A percentile compares a stretch with the other conserved stretches of the same genome.
Evolutionary conservation across 2,113 vertebrate species (phyloP).

Genomic region (Pseudois nayaur): DNA sequence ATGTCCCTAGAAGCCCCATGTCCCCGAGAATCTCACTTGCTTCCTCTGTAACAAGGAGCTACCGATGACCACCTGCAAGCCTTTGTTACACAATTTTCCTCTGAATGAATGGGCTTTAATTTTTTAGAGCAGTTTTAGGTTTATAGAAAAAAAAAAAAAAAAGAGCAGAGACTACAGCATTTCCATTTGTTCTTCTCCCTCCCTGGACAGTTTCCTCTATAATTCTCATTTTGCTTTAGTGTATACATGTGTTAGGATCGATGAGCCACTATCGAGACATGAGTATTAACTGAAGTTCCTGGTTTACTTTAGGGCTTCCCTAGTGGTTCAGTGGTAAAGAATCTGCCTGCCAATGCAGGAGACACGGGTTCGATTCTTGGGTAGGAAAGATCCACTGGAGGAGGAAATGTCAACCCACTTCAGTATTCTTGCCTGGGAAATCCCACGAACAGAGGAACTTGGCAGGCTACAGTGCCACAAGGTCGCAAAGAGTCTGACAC

Average conservation of each 20-base stretch:
- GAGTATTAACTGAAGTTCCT: background rate
- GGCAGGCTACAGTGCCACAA: background rate
- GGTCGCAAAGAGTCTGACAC: background rate
- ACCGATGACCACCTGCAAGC: background rate
- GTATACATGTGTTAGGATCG: background rate
- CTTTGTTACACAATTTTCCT: background rate
- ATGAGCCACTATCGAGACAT: accelerated
- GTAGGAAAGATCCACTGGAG: background rate
- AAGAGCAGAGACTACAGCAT: background rate
- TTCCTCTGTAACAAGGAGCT: background rate
- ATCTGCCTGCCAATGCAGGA: background rate
- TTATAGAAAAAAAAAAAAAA: background rate
- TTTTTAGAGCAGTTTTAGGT: background rate
- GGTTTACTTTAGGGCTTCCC: background rate
- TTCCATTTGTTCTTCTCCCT: accelerated
- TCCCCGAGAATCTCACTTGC: background rate
- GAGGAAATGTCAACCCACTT: background rate
- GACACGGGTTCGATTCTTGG: background rate
- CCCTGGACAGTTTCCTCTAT: too few species aligned
- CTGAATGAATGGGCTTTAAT: background rate
- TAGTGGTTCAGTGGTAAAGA: background rate
- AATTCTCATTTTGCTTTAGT: background rate
- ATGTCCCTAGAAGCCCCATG: accelerated
- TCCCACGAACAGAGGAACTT: background rate
- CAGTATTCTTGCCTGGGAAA: background rate